Percentiles rank a stretch among this genome's conserved stretches.
phyloP scores from a whole-genome alignment of 2,797 vertebrate genomes.

The Apodemus agrarius region DNA sequence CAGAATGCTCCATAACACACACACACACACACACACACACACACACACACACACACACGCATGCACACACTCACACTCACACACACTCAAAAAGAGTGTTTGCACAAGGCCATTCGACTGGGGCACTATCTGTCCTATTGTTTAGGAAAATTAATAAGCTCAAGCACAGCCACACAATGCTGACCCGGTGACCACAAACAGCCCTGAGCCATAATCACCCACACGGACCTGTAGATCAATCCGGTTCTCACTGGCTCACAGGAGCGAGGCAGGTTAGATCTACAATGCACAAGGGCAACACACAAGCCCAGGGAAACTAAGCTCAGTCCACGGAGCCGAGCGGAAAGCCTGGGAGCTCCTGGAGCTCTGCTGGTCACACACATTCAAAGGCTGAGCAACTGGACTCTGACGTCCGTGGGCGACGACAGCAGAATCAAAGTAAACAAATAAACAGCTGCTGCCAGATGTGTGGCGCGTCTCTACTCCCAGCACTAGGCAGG shows the following conservation, averaged over 20 bases:
- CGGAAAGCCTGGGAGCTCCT: neutral
- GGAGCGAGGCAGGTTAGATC: neutral
- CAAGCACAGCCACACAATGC: neutral
- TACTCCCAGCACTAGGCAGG: neutral
- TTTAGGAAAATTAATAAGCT: slow-evolving; percentile 25
- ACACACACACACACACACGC: no score
- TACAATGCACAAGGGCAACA: no score
- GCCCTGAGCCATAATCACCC: neutral
- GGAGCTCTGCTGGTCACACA: neutral
- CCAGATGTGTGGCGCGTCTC: neutral
- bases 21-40: neutral
- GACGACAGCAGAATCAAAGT: neutral
- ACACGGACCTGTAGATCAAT: neutral
- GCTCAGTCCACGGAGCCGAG: neutral
- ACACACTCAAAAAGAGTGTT: neutral
- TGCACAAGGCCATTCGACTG: neutral
- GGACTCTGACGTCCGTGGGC: neutral
- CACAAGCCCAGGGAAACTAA: neutral
- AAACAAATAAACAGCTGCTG: neutral
- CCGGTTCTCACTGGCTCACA: neutral
- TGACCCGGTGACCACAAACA: neutral
- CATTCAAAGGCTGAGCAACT: neutral
- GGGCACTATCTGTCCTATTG: neutral
- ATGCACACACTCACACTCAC: neutral
- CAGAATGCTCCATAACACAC: neutral